Conservation (phyloP, 2,797 vertebrate genomes). For the Poeciliopsis gracilis region DNA sequence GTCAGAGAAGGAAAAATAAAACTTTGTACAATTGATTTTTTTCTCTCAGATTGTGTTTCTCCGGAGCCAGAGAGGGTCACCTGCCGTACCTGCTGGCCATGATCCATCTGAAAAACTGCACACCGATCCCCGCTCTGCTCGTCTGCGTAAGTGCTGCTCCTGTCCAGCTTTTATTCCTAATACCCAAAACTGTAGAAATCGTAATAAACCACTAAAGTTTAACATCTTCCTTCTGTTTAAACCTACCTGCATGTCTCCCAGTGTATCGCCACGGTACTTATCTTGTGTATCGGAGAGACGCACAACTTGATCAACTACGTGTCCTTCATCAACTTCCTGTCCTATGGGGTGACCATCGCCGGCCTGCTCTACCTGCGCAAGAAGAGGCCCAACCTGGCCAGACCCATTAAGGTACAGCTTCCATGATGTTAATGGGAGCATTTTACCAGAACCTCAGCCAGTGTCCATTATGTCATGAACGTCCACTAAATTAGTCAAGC, state of each 20-base stretch:
- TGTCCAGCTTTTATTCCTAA: not conserved
- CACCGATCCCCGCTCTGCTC: constrained; percentile 93
- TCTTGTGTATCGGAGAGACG: constrained; percentile 95
- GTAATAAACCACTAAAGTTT: not conserved
- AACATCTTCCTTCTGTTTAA: not conserved
- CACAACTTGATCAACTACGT: constrained; percentile 98
- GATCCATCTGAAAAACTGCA: constrained; percentile 94
- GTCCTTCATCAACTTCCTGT: constrained; percentile 99
- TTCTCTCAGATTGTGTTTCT: constrained; percentile 89
- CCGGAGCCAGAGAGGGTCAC: constrained; percentile 94
- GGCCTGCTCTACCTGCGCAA: constrained; percentile 92
- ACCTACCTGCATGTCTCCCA: constrained; percentile 57
- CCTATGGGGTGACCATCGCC: constrained; percentile 94
- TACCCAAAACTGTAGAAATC: not conserved
- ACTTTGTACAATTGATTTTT: not conserved
- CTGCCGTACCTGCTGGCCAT: constrained; percentile 94
- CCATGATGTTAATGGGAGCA: not conserved
- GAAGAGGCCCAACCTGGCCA: constrained; percentile 88
- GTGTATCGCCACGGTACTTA: constrained; percentile 91
- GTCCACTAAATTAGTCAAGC: not conserved
- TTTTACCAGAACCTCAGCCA: not conserved
- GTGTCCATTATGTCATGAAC: not conserved
- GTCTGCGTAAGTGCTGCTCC: constrained; percentile 87
- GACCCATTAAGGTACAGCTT: constrained; percentile 93
- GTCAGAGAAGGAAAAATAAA: not conserved